Evolutionary conservation across 2,888 invertebrate genomes (phyloP), one percentile per base, ranked within the genome.

Genomic region (Rhingia rostrata): DNA sequence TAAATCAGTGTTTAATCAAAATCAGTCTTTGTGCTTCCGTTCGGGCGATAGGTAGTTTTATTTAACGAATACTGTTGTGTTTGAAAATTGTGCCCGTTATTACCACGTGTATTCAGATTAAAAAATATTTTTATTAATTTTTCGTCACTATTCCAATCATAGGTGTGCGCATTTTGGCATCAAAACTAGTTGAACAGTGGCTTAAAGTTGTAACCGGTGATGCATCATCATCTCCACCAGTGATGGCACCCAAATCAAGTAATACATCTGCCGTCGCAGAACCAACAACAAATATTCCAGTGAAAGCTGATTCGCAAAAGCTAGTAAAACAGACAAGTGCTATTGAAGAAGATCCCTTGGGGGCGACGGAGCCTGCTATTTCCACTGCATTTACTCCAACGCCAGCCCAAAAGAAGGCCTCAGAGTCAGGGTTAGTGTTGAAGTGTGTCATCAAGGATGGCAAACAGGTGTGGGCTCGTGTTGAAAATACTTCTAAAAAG

Each of bases 121-220:
- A 7, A 22, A 12, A 37, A 60, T n/a, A 45, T 32, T 22, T 43
- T 51, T 61, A 63, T 67, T 79, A 78, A 32, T 70, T 86, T 86
- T 78, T 83, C 87, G 86, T 89, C 87, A 88, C 93, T 93, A 56
- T 82, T 87, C 87, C 43, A 87, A 81, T 93, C 93, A 88, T 92
- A 96, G 96, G 93, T 89, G 95, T 97, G 73, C 94, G 95, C 89
- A 93, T 94, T 74, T 92, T 97, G 88, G 96, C 98, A 10, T 94
- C 94, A 73, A 95, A 95, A 88, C 93, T 98, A 77, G 97, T 98
- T 35, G 96, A 97, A 89, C 96, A 96, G 90, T 98, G 98, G 98
- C 93, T 97, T 88, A 95, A 95, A 91, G 95, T 97, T 74, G 97
- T 98, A 2, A 97, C 97, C 91, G 95, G 95, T 80, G 95, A 95